These are phyloP conservation scores for Ormia ochracea DNA, from an alignment of 2,888 invertebrate genomes.

Conservation along the genomic window DNA sequence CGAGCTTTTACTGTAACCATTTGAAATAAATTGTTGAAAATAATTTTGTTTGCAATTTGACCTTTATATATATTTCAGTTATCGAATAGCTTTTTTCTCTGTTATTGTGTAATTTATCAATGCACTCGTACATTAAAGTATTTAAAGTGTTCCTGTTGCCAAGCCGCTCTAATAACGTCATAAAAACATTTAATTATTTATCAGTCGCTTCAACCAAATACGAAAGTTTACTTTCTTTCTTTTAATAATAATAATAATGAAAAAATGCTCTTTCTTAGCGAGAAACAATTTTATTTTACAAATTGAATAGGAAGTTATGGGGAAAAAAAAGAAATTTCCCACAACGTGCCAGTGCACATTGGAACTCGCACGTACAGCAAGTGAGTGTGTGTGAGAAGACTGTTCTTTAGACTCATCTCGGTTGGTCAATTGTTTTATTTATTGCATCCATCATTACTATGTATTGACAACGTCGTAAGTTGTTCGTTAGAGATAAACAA, in stretches of 20 bases:
- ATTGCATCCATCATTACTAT: neutral
- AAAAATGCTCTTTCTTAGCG: constrained; percentile 1
- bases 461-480: constrained; percentile 25
- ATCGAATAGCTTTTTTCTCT: no score
- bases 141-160: no score
- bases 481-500: constrained; percentile 5
- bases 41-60: no score
- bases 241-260: neutral
- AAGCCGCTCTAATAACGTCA: no score
- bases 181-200: no score
- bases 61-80: no score
- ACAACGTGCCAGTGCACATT: neutral
- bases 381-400: neutral
- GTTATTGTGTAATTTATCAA: no score
- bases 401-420: constrained; percentile 37
- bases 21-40: no score
- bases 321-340: constrained; percentile 8
- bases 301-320: constrained; percentile 27
- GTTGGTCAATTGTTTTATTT: constrained; percentile 7
- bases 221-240: neutral
- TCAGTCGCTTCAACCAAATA: neutral
- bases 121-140: no score
- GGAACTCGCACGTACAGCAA: neutral
- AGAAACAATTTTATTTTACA: constrained; percentile 1
- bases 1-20: no score